A percentile compares a stretch with the other conserved stretches of the same genome.
Conservation (phyloP, 2,888 invertebrate genomes). For the Ganaspis brasiliensis region DNA sequence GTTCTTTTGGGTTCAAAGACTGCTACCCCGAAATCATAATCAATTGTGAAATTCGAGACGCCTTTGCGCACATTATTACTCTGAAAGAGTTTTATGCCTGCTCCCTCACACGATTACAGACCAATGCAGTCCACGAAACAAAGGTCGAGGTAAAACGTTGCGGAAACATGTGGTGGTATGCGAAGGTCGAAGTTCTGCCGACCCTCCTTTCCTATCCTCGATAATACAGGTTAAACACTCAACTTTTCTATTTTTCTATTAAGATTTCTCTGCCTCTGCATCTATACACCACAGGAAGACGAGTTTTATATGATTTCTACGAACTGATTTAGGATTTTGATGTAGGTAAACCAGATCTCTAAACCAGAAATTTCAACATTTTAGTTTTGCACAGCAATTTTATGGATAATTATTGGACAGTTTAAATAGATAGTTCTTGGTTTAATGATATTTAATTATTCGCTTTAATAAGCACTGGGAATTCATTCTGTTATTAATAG, state of each 20-base stretch:
- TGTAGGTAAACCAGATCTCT: conserved; percentile 7
- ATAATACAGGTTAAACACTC: conserved; percentile 42
- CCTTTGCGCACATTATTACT: conserved; percentile 5
- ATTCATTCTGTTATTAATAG: too few relatives aligned
- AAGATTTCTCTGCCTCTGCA: conserved; percentile 45
- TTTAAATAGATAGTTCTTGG: too few relatives aligned
- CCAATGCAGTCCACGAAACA: conserved; percentile 36
- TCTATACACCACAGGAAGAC: background rate
- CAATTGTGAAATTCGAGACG: conserved; percentile 30
- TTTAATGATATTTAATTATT: too few relatives aligned
- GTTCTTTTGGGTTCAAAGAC: background rate
- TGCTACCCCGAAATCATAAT: background rate
- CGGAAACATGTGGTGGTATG: conserved; percentile 37
- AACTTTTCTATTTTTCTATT: conserved; percentile 56
- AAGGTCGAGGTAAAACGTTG: conserved; percentile 43
- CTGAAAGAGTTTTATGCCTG: conserved; percentile 20
- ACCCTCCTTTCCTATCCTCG: conserved; percentile 35
- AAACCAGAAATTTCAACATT: conserved; percentile 9
- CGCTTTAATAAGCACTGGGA: too few relatives aligned
- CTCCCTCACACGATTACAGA: conserved; percentile 7
- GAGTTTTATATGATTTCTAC: background rate
- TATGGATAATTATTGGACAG: background rate
- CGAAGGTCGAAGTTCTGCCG: conserved; percentile 34
- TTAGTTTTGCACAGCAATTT: background rate
- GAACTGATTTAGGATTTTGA: conserved; percentile 23